Conservation (phyloP, 1,140 invertebrate genomes). For the Calliphora vicina region DNA sequence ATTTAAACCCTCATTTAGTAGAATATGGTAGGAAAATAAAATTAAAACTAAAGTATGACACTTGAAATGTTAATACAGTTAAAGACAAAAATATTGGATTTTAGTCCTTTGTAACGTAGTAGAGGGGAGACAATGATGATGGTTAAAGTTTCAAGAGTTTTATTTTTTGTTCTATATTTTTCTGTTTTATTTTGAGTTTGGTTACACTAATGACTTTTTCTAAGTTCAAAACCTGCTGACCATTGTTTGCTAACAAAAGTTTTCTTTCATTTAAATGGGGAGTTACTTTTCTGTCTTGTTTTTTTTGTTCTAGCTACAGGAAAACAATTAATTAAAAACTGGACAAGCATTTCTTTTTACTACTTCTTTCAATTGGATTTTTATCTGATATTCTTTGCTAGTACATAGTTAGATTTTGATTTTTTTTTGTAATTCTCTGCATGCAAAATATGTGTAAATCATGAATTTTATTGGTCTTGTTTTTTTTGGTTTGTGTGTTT, state of each 20-base stretch:
- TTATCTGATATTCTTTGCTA: not conserved
- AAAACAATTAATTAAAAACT: not conserved
- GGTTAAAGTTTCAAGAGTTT: no score
- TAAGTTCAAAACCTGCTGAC: slow-evolving; percentile 1
- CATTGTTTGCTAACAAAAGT: not conserved
- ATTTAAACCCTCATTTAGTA: not conserved
- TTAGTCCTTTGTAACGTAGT: no score
- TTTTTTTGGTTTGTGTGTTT: not conserved
- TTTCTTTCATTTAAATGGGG: not conserved
- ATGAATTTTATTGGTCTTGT: slow-evolving; percentile 2
- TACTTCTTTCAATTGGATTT: not conserved
- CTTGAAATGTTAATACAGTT: slow-evolving; percentile 18
- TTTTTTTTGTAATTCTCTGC: not conserved
- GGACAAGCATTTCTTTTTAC: not conserved
- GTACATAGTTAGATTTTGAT: not conserved
- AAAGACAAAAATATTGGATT: no score
- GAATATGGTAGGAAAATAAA: not conserved
- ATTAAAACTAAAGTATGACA: not conserved
- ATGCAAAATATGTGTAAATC: slow-evolving; percentile 28
- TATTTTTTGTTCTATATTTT: no score
- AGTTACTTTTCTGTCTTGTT: not conserved
- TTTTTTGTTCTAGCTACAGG: not conserved
- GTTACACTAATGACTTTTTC: not conserved
- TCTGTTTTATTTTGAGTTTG: not conserved
- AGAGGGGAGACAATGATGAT: no score